Base-by-base conservation (phyloP, 2,888 invertebrate species). In the Ochropacha duplaris region DNA sequence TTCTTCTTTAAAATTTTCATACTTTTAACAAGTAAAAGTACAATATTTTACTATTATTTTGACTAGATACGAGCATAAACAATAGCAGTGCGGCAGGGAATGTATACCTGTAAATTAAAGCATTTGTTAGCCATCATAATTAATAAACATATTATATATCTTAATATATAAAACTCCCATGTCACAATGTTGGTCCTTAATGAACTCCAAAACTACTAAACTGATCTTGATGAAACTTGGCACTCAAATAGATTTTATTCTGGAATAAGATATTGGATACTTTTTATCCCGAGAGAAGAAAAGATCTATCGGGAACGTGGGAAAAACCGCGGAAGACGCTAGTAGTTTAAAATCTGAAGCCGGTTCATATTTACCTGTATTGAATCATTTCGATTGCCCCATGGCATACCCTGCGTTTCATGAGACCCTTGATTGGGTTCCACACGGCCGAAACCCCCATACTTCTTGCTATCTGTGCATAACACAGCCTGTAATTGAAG, bases 61-160 rank as follows among this genome's bases (percentile, higher is more conserved):
- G 22, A 24, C 22, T 39, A 9, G 16, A 8, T 22, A 39, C 54
- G 51, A 22, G 94, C 95, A 73, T 95, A 94, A 16, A 96, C 93
- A 57, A 96, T 93, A 2, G 95, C 96, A 60, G 96, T 95, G 71
- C 96, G 94, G 64, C 95, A 94, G 0, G 97, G 97, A 65, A 96
- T 91, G 84, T 97, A 97, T 3, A 96, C 93, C 96, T 96, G 90
- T 64, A 52, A 94, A 94, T 65, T 68, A 69, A 76, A 68, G 70
- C 63, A 64, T 54, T 49, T 34, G 50, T 60, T 56, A 50, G 12
- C 24, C 2, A 24, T 24, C 24, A 4, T 4, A 24, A 24, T 24
- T n/a, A n/a, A n/a, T n/a, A n/a, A n/a, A n/a, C n/a, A n/a, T n/a
- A n/a, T n/a, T n/a, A n/a, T n/a, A n/a, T n/a, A n/a, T n/a, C n/a